A percentile compares a stretch with the other conserved stretches of the same genome.
phyloP scores from a whole-genome alignment of 2,113 vertebrate genomes.

The Pseudopodoces humilis region DNA sequence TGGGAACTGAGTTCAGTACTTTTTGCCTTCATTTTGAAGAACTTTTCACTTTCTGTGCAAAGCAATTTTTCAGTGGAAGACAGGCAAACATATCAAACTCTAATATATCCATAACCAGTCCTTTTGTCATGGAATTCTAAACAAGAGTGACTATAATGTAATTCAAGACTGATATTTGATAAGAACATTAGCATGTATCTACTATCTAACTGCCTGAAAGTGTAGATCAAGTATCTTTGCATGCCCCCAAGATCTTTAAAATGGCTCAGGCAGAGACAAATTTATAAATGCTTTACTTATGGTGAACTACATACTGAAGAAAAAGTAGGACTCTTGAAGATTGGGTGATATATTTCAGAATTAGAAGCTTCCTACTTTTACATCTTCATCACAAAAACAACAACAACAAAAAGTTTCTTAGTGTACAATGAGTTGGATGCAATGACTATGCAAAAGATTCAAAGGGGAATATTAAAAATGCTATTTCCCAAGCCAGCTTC shows the following conservation, averaged over 20 bases:
- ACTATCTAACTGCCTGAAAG: not conserved
- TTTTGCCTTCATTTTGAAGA: not conserved
- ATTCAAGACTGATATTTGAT: not conserved
- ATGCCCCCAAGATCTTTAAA: not conserved
- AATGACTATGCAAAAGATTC: not conserved
- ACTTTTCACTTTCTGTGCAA: not conserved
- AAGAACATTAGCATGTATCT: not conserved
- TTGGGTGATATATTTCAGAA: not conserved
- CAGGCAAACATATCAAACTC: not conserved
- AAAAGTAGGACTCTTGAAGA: not conserved
- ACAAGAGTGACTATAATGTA: not conserved
- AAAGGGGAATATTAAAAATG: not conserved
- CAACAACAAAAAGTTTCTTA: not conserved
- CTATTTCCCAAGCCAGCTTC: not conserved
- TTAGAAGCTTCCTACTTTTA: not conserved
- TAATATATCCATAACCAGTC: not conserved
- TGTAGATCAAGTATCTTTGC: not conserved
- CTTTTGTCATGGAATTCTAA: not conserved
- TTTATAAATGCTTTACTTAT: not conserved
- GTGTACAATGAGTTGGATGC: not conserved
- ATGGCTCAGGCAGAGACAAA: not conserved
- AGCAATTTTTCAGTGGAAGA: not conserved
- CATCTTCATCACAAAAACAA: not conserved
- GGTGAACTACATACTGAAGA: not conserved
- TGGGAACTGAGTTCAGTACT: not conserved